Conservation (phyloP, 2,888 invertebrate species). For the Caradrina kadenii region DNA sequence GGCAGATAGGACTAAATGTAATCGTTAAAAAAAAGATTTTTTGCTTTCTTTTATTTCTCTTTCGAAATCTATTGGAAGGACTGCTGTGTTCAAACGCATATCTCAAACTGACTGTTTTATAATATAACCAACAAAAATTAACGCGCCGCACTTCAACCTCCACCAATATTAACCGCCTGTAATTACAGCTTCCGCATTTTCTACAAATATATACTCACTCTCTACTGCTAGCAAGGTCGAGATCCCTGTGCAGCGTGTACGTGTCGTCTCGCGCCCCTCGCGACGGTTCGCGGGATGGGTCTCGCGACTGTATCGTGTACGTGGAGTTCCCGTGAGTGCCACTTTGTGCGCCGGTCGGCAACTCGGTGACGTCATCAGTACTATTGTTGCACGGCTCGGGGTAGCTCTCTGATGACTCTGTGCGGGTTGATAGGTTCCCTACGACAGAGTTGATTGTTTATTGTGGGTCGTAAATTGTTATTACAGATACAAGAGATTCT, state of each 20-base stretch:
- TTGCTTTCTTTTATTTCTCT: not conserved
- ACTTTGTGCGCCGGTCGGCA: constrained; percentile 74
- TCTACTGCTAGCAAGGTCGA: constrained; percentile 76
- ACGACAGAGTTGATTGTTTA: constrained; percentile 1
- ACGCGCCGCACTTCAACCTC: not conserved
- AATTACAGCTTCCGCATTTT: constrained; percentile 34
- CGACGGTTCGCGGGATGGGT: constrained; percentile 55
- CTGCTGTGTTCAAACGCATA: not conserved
- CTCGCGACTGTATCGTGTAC: constrained; percentile 71
- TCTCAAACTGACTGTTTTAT: constrained; percentile 1
- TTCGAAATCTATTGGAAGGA: not conserved
- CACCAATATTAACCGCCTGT: not conserved
- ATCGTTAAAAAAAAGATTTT: not conserved
- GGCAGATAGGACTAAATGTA: not conserved
- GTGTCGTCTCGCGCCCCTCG: constrained; percentile 73
- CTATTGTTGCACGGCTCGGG: constrained; percentile 87
- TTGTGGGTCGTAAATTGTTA: no score
- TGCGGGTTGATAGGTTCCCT: constrained; percentile 83
- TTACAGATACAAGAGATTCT: no score
- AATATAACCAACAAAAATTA: not conserved
- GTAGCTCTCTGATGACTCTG: constrained; percentile 86
- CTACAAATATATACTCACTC: constrained; percentile 76
- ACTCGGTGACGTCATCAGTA: constrained; percentile 82
- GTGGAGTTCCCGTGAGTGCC: constrained; percentile 69
- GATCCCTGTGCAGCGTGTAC: constrained; percentile 78